A percentile compares a stretch with the other conserved stretches of the same genome.
Conservation (phyloP, 2,113 vertebrate species). For the Ameiurus melas region DNA sequence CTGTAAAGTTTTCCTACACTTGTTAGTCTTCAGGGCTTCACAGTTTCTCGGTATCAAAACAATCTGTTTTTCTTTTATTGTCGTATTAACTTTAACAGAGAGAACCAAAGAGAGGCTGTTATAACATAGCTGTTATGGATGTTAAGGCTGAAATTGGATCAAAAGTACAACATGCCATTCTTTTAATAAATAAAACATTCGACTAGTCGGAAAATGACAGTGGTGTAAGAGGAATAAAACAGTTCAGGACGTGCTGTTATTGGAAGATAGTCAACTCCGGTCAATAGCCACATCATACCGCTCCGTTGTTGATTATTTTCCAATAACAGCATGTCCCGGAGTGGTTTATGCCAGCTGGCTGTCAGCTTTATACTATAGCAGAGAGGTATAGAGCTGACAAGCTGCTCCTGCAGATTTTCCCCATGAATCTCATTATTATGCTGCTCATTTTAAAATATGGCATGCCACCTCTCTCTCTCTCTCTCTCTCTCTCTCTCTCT, state of each 20-base stretch:
- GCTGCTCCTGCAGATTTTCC: slow-evolving; percentile 26
- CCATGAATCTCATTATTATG: slow-evolving; percentile 55
- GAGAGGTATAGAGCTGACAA: slow-evolving; percentile 49
- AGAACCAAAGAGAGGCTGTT: not conserved
- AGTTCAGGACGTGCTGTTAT: not conserved
- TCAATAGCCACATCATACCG: not conserved
- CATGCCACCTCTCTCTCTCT: not conserved
- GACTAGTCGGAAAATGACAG: not conserved
- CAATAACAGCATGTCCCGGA: not conserved
- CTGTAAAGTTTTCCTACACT: not conserved
- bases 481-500: slow-evolving; percentile 11
- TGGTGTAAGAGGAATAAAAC: not conserved
- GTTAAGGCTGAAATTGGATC: not conserved
- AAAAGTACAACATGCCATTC: not conserved
- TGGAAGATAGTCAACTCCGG: not conserved
- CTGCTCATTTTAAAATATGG: slow-evolving; percentile 39
- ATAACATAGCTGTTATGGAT: not conserved
- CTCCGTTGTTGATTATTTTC: not conserved
- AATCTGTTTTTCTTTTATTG: not conserved
- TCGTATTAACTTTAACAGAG: not conserved
- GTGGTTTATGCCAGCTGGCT: not conserved
- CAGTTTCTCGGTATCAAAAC: not conserved
- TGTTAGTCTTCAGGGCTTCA: not conserved
- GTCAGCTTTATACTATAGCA: slow-evolving; percentile 12
- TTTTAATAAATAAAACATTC: not conserved